Percentiles rank a stretch among this genome's conserved stretches.
Conservation (phyloP, 2,113 vertebrate species). For the Steatornis caripensis region DNA sequence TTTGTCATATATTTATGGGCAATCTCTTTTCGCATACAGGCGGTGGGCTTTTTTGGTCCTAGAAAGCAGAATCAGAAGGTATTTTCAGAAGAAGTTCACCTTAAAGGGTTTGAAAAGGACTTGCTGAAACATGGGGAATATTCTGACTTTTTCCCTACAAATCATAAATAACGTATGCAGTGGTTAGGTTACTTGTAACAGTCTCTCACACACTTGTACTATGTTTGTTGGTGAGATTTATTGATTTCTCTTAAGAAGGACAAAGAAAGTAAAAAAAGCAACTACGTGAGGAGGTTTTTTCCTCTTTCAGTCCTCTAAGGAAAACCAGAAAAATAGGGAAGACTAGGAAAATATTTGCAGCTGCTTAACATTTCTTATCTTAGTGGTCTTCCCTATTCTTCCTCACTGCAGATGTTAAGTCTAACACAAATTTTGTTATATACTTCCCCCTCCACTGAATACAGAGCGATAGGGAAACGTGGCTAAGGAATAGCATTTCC, state of each 20-base stretch:
- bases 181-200: background rate
- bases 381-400: background rate
- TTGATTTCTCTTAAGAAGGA: background rate
- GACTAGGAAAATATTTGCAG: background rate
- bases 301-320: background rate
- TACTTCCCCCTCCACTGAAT: background rate
- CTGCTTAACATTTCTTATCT: background rate
- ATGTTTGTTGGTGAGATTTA: background rate
- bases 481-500: background rate
- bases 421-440: background rate
- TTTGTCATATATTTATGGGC: background rate
- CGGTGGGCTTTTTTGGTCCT: too few species aligned
- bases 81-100: background rate
- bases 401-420: background rate
- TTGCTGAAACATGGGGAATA: background rate
- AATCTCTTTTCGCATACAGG: background rate
- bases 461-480: background rate
- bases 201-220: background rate
- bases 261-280: background rate
- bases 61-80: background rate
- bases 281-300: background rate
- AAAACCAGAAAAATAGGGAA: background rate
- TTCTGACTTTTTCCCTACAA: background rate
- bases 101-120: background rate
- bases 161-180: background rate